Percentiles rank a stretch among this genome's conserved stretches.
Conservation (phyloP, 2,888 invertebrate genomes). For the Galeopsomyia nigrocyanea region DNA sequence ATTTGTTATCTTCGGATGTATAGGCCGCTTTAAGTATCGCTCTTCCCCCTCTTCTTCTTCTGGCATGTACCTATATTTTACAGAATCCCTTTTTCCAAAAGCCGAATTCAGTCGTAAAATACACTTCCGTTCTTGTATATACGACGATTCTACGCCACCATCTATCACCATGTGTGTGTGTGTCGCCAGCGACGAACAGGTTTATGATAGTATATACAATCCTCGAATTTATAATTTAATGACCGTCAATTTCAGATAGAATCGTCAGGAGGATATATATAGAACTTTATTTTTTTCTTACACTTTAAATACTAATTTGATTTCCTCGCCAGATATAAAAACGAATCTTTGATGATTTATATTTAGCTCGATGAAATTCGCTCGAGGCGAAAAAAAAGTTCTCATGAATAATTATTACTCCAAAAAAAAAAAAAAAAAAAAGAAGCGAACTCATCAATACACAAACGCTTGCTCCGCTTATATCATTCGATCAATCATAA, state of each 20-base stretch:
- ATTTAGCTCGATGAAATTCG: no score
- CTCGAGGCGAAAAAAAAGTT: no score
- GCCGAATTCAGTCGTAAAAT: constrained; percentile 16
- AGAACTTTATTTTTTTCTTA: no score
- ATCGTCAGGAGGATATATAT: background rate
- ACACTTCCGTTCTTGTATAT: constrained; percentile 20
- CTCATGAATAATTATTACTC: no score
- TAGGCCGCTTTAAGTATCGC: constrained; percentile 15
- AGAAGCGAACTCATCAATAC: no score
- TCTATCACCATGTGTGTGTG: constrained; percentile 27
- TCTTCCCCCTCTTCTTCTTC: background rate
- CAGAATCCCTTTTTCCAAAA: constrained; percentile 1
- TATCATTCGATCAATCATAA: no score
- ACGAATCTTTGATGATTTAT: no score
- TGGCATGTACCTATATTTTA: constrained; percentile 8
- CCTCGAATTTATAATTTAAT: constrained; percentile 26
- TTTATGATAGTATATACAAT: background rate
- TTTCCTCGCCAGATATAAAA: no score
- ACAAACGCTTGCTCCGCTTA: no score
- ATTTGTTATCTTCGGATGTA: constrained; percentile 23
- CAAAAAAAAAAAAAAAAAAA: no score
- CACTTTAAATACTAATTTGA: no score
- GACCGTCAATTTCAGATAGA: constrained; percentile 19
- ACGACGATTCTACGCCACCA: constrained; percentile 13
- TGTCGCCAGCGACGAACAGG: constrained; percentile 10